Base-by-base conservation (phyloP, 2,888 invertebrate genomes). In the Villa cingulata region DNA sequence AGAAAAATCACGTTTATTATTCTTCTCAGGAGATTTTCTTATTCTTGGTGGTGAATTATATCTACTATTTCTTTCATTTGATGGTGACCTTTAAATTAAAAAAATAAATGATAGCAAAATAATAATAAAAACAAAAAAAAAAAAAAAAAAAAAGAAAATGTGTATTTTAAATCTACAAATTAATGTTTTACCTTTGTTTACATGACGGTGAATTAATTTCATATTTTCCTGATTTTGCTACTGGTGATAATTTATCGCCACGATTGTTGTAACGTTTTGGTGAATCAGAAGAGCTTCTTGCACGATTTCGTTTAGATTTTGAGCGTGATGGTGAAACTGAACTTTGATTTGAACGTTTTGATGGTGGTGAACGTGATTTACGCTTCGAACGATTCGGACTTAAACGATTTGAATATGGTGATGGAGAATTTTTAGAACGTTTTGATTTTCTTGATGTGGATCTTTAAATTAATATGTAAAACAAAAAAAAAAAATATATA, bases 281-380 rank as follows among this genome's bases (percentile, higher is more conserved):
- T 2, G 65, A 65, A 7, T 37, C 37, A 10, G 66, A 66, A 15
- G 65, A 65, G 12, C 64, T 61, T n/a, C 64, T 59, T 18, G 52
- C 54, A 46, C 54, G 53, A n/a, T n/a, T n/a, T n/a, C n/a, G n/a
- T n/a, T n/a, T n/a, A n/a, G n/a, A n/a, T 23, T 51, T 51, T 14
- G 23, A 23, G 7, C 50, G 51, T 14, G 63, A 59, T 39, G 37
- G 23, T 5, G 40, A 34, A 20, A 43, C n/a, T n/a, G n/a, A n/a
- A n/a, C n/a, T n/a, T n/a, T n/a, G n/a, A n/a, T 46, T 37, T 34
- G 34, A 23, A 23, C 41, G 36, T 36, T 64, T 66, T 50, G 64
- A 61, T 47, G 65, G 58, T 0, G 73, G 72, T 4, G 73, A 71
- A 48, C 73, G 62, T 16, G 73, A 71, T 44, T 66, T 60, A 37